Evolutionary conservation across 2,888 invertebrate species (phyloP), one percentile per base, ranked within the genome.

Genomic region (Athalia cordata): DNA sequence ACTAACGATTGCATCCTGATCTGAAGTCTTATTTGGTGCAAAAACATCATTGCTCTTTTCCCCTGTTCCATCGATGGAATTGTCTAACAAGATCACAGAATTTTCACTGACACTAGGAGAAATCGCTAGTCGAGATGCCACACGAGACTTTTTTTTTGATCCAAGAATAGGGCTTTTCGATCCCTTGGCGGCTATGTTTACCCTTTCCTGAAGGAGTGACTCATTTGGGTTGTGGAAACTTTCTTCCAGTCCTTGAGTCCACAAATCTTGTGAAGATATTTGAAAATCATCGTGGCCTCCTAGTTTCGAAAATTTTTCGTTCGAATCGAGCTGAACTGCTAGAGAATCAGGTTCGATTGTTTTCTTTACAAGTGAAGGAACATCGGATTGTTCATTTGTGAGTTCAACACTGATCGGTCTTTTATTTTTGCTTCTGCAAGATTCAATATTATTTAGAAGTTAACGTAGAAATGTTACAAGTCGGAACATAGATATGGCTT

Each of bases 201-300:
- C 15, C 49, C 61, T 52, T 50, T 75, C 50, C 62, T 64, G 15
- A 9, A 75, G 64, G 11, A 50, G 62, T 7, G 5, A 4, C 7
- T 45, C 59, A 11, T n/a, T 61, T 5, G 15, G 50, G 29, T 64
- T 75, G 8, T 62, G 7, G 8, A 64, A 75, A 64, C 50, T 75
- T n/a, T 62, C 75, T n/a, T 75, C 75, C 45, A 75, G n/a, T 7
- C 75, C 64, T 62, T 75, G 62, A 11, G 61, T 52, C 15, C 50
- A 62, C 61, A 62, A 75, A 13, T 75, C 75, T 75, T 75, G 62
- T 13, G 75, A 75, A 50, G 50, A 75, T 62, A 75, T 43, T 75
- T 50, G 49, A 6, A 62, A 61, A 50, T 0, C 4, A 11, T 49
- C 7, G 45, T n/a, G 3, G 15, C 59, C n/a, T 49, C 29, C 9